Evolutionary conservation across 2,113 vertebrate genomes (phyloP).

Genomic region (Barnardius zonarius): DNA sequence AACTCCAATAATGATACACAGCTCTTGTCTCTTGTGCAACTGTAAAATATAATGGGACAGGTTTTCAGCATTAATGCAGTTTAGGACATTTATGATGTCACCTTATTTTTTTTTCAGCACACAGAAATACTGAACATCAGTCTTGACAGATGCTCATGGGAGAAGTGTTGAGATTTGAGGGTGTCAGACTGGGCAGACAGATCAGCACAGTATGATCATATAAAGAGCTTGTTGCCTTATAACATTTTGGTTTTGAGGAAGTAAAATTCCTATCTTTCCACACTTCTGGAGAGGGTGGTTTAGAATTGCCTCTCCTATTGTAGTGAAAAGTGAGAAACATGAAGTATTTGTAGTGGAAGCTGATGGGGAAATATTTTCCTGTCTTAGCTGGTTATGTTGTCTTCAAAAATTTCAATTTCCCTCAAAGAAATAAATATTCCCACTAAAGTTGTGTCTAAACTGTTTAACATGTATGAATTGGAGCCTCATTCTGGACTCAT

Average conservation of each 20-base stretch:
- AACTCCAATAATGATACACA: background rate
- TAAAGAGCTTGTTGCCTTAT: background rate
- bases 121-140: background rate
- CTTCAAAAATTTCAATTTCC: background rate
- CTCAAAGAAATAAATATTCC: background rate
- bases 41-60: background rate
- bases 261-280: background rate
- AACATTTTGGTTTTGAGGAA: background rate
- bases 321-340: background rate
- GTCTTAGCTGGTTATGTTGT: background rate
- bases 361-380: background rate
- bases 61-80: background rate
- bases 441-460: background rate
- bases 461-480: background rate
- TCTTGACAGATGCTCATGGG: background rate
- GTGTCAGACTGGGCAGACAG: background rate
- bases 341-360: background rate
- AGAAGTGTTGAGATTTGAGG: background rate
- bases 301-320: background rate
- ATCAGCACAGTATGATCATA: background rate
- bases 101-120: background rate
- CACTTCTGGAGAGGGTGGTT: background rate
- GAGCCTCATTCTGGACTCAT: background rate
- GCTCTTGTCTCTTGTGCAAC: background rate
- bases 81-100: background rate